phyloP scores from a whole-genome alignment of 1,140 invertebrate genomes.

The Hyphantria cunea region DNA sequence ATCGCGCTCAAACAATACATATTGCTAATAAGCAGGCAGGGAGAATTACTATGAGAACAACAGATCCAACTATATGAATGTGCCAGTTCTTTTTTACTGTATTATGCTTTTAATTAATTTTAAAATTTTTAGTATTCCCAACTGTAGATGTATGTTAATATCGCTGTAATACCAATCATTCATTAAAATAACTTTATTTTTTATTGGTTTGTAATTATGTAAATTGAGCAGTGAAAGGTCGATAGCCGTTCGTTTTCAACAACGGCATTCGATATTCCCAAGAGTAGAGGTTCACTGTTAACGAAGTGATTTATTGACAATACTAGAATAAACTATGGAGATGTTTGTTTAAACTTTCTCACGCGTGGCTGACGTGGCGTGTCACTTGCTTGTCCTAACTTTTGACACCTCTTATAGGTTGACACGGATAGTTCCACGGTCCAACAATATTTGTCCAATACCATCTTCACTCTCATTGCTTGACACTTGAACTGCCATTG shows the following conservation, averaged over 20 bases:
- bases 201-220: constrained; percentile 52
- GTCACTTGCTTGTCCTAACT: no score
- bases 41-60: no score
- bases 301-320: constrained; percentile 75
- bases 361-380: no score
- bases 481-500: constrained; percentile 39
- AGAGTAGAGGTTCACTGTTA: constrained; percentile 68
- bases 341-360: constrained; percentile 77
- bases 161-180: constrained; percentile 26
- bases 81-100: no score
- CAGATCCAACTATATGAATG: no score
- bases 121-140: no score
- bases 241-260: constrained; percentile 40
- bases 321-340: constrained; percentile 69
- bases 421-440: constrained; percentile 56
- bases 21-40: no score
- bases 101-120: no score
- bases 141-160: constrained; percentile 10
- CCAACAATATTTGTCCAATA: constrained; percentile 60
- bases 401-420: constrained; percentile 70
- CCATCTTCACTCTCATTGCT: constrained; percentile 41
- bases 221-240: constrained; percentile 53
- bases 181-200: constrained; percentile 15
- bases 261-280: constrained; percentile 60
- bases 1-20: no score